Base-by-base conservation (phyloP, 2,113 vertebrate genomes). In the Melanotaenia duboulayi region DNA sequence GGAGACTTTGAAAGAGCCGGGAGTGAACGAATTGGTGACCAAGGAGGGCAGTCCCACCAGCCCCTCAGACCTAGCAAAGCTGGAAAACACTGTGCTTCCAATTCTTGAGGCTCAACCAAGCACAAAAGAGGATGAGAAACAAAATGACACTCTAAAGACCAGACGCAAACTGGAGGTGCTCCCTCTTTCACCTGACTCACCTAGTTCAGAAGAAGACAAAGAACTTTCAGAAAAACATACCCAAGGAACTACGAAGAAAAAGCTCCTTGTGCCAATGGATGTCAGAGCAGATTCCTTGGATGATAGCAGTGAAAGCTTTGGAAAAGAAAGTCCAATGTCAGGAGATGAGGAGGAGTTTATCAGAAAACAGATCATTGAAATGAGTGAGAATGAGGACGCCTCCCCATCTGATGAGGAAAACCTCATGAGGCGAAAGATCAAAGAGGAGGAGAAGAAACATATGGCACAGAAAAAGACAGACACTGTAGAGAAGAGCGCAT, bases 301-400 rank as follows among this genome's bases (percentile, higher is more conserved):
- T 65, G 97, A 99, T 22, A 98, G 96, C 79, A 99, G 97, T 56
- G 98, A 98, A 69, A 98, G 96, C 78, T 95, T 95, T 57, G 95
- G 95, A 80, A 92, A 90, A 58, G 96, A 97, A n/a, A 98, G 96
- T 62, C 95, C 95, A 14, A 93, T 95, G 44, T 97, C 96, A 2
- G 95, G 94, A 37, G 97, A 98, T 67, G 96, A 98, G 35, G 97
- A 99, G 86, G 96, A 97, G 22, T 97, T 96, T 69, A 96, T 98
- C 66, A 91, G 97, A 71, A 97, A 97, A 82, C 97, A 98, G 66
- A 97, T 97, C 13, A 95, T 97, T 78, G 97, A 97, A 85, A 98
- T 98, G 96, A 99, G 96, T 79, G 97, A 96, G n/a, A 96, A 97
- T 82, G 97, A 98, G 88, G 96, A 97, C 54, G 96, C 94, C 48